Conservation (phyloP, 2,113 vertebrate genomes). For the Psittacula cyanocephala region DNA sequence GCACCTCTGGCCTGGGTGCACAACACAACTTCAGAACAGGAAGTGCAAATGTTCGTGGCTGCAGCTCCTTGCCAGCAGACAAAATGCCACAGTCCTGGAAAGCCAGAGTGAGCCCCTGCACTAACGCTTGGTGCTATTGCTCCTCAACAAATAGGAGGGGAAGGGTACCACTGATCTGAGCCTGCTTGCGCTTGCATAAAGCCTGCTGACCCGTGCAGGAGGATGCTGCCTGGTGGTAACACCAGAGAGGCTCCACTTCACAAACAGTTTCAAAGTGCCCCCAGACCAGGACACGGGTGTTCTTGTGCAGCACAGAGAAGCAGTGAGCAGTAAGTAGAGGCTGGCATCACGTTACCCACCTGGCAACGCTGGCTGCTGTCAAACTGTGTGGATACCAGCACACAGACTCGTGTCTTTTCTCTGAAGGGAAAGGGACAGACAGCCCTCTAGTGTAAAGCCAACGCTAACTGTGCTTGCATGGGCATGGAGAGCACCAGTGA, state of each 20-base stretch:
- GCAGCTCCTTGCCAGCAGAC: neutral
- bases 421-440: conserved; percentile 56
- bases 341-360: neutral
- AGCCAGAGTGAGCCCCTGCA: rapidly evolving
- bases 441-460: conserved; percentile 70
- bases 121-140: neutral
- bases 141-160: neutral
- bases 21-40: neutral
- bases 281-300: neutral
- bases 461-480: neutral
- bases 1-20: neutral
- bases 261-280: neutral
- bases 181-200: neutral
- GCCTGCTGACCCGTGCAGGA: neutral
- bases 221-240: neutral
- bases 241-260: neutral
- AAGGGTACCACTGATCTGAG: neutral
- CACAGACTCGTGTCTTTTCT: neutral
- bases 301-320: neutral
- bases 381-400: rapidly evolving
- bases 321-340: neutral
- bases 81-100: neutral
- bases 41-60: neutral
- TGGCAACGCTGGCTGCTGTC: rapidly evolving
- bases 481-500: neutral